Evolutionary conservation across 2,113 vertebrate species (phyloP).

Genomic region (Mormyrus lacerda): DNA sequence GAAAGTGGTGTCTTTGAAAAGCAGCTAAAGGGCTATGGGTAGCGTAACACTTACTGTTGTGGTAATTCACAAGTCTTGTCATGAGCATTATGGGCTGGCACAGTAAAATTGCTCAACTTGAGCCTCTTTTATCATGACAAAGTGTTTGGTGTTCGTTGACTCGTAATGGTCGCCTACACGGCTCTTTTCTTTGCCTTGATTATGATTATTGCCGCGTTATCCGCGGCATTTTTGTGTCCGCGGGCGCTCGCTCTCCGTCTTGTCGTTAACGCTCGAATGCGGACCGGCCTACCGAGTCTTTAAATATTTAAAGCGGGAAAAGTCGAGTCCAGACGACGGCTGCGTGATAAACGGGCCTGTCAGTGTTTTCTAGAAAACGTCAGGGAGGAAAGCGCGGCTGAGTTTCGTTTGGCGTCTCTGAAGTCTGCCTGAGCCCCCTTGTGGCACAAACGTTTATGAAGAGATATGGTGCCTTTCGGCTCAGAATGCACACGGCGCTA

Average conservation of each 20-base stretch:
- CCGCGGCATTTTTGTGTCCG: not conserved
- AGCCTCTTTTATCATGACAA: not conserved
- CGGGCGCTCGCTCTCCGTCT: not conserved
- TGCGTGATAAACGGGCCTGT: not conserved
- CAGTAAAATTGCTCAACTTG: not conserved
- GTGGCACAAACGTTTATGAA: not conserved
- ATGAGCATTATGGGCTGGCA: not conserved
- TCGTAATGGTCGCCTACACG: not conserved
- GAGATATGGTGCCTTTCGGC: not conserved
- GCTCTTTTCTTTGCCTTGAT: not conserved
- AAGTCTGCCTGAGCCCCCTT: not conserved
- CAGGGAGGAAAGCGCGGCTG: not conserved
- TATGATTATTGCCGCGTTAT: not conserved
- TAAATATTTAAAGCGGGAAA: not conserved
- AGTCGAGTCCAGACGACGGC: not conserved
- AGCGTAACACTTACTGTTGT: not conserved
- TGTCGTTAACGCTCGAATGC: not conserved
- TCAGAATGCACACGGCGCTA: not conserved
- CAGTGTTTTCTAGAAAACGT: not conserved
- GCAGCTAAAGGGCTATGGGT: not conserved
- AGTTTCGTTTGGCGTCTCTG: not conserved
- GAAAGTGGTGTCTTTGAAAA: not conserved
- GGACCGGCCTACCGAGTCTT: not conserved
- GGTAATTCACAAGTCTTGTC: not conserved
- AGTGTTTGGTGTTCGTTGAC: slow-evolving; percentile 7